Conservation (phyloP, 2,888 invertebrate genomes). For the Drosophila cognata region DNA sequence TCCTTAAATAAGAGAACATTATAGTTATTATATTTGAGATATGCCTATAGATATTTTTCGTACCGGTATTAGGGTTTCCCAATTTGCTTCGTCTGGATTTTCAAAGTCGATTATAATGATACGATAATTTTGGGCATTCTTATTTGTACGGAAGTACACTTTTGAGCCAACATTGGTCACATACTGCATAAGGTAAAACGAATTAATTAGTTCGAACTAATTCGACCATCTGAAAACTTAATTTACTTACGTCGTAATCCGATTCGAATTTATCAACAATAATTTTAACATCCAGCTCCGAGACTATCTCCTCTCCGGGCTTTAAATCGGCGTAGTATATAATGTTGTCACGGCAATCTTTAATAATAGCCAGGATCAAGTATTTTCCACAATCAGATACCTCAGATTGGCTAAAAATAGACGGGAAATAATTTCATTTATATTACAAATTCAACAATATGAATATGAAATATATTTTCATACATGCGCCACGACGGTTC, state of each 20-base stretch:
- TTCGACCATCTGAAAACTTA: too few relatives aligned
- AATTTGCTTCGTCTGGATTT: constrained; percentile 90
- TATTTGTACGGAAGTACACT: constrained; percentile 96
- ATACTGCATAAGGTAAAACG: constrained; percentile 88
- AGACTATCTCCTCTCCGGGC: constrained; percentile 87
- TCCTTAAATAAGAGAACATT: constrained; percentile 85
- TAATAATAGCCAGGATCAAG: constrained; percentile 92
- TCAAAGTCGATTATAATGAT: constrained; percentile 93
- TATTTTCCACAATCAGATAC: constrained; percentile 97
- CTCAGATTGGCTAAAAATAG: constrained; percentile 89
- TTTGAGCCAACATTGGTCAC: constrained; percentile 94
- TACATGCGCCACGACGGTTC: constrained; percentile 97
- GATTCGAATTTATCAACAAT: constrained; percentile 96
- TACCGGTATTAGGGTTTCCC: constrained; percentile 92
- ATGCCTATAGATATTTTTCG: constrained; percentile 41
- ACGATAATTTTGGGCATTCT: constrained; percentile 96
- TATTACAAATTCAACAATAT: not conserved
- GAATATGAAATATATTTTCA: constrained; percentile 12
- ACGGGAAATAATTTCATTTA: not conserved
- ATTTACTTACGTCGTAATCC: constrained; percentile 92
- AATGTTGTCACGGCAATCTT: constrained; percentile 96
- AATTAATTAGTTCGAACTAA: not conserved
- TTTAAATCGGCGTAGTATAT: constrained; percentile 93
- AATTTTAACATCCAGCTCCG: constrained; percentile 89
- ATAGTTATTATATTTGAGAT: not conserved